Percentiles rank a stretch among this genome's conserved stretches.
These are phyloP conservation scores for Rhinoderma darwinii DNA, from an alignment of 2,113 vertebrate genomes.

Conservation along the genomic window DNA sequence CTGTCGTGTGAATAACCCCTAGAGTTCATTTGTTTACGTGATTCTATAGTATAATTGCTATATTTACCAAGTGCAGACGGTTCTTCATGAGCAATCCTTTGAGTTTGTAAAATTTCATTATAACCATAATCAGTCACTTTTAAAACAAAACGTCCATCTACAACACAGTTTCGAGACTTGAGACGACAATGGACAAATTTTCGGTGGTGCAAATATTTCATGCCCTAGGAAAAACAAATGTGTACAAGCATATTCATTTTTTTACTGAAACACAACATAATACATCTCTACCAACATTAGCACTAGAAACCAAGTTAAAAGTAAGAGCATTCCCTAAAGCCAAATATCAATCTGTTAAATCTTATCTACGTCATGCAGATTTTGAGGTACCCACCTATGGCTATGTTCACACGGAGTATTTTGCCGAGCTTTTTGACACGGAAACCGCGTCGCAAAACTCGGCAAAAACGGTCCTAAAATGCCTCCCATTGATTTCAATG, in stretches of 20 bases:
- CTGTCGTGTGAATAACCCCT: too few species aligned
- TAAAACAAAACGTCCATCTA: conserved; percentile 91
- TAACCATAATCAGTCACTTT: conserved; percentile 92
- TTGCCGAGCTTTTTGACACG: too few species aligned
- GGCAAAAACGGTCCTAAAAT: too few species aligned
- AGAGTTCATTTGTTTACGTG: neutral
- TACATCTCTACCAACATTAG: neutral
- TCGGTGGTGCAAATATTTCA: conserved; percentile 88
- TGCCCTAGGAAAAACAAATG: conserved; percentile 74
- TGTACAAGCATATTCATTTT: neutral
- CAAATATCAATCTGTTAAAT: neutral
- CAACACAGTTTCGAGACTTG: conserved; percentile 93
- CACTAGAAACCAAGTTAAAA: neutral
- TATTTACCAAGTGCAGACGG: conserved; percentile 54
- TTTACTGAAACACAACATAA: neutral
- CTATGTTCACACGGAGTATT: too few species aligned
- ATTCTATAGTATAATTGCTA: neutral
- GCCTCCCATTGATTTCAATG: too few species aligned
- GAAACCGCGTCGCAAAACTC: too few species aligned
- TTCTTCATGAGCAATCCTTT: conserved; percentile 66
- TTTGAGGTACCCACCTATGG: too few species aligned
- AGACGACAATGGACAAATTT: conserved; percentile 85
- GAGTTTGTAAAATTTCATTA: conserved; percentile 77
- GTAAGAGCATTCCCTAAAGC: neutral
- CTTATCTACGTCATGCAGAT: too few species aligned